Evolutionary conservation across 1,140 invertebrate species (phyloP).

Genomic region (Aradophagus sp.): DNA sequence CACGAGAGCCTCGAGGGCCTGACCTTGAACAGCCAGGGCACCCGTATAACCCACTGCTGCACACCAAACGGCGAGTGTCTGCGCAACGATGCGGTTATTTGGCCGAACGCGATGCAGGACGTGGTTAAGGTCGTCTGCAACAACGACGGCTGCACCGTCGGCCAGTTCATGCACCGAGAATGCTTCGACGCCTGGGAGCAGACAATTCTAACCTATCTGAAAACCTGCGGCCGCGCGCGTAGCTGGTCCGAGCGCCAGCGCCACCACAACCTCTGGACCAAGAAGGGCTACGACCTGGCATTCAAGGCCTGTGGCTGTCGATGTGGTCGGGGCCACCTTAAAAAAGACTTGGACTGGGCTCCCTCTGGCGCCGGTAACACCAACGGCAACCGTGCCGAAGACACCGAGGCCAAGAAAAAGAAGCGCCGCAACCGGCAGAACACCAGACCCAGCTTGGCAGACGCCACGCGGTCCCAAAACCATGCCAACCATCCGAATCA

Average conservation of each 20-base stretch:
- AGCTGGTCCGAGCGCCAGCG: slow-evolving; percentile 96
- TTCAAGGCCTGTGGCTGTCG: slow-evolving; percentile 92
- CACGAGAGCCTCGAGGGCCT: slow-evolving; percentile 46
- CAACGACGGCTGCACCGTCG: slow-evolving; percentile 91
- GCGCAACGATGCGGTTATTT: slow-evolving; percentile 80
- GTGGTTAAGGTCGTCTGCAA: slow-evolving; percentile 94
- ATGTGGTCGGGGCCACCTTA: slow-evolving; percentile 91
- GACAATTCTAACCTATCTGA: slow-evolving; percentile 88
- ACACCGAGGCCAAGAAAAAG: slow-evolving; percentile 82
- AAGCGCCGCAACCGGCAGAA: slow-evolving; percentile 81
- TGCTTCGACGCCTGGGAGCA: slow-evolving; percentile 97
- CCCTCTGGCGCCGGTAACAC: slow-evolving; percentile 78
- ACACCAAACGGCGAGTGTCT: slow-evolving; percentile 86
- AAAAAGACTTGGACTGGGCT: slow-evolving; percentile 95
- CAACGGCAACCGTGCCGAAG: slow-evolving; percentile 70
- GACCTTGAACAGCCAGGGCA: slow-evolving; percentile 66
- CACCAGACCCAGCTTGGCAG: slow-evolving; percentile 77
- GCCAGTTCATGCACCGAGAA: slow-evolving; percentile 94
- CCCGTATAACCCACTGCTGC: slow-evolving; percentile 82
- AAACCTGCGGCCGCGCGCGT: slow-evolving; percentile 90
- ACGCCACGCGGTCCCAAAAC: slow-evolving; percentile 70
- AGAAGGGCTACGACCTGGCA: slow-evolving; percentile 96
- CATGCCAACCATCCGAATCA: slow-evolving; percentile 59
- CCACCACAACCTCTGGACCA: slow-evolving; percentile 96
- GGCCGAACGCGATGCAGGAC: slow-evolving; percentile 83